Evolutionary conservation across 2,888 invertebrate genomes (phyloP), one percentile per base, ranked within the genome.

Genomic region (Sinodicranocentrus sp.): DNA sequence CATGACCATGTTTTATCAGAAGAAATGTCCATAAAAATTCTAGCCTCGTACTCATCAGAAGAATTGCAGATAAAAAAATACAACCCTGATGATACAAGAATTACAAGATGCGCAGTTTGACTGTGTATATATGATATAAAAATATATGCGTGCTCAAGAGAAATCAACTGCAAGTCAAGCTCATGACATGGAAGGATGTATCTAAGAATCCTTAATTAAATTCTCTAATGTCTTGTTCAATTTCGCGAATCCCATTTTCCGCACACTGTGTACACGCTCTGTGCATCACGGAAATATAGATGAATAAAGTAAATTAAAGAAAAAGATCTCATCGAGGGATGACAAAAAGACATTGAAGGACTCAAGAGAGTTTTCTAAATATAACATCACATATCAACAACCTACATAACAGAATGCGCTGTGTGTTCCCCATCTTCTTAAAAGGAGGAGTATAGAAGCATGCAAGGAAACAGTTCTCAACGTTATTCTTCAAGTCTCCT

Each of bases 251-350:
- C n/a, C 17, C 25, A 59, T 15, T 59, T 23, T 59, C 25, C 26
- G 59, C 25, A n/a, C n/a, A n/a, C n/a, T n/a, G n/a, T 52, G 19
- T 48, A 3, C 3, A n/a, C 17, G 25, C 48, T 61, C 61, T 17
- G 25, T 17, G n/a, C 63, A 75, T n/a, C 33, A 33, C n/a, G 44
- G 15, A 67, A 67, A n/a, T 65, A 39, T n/a, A 21, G n/a, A 43
- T 54, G n/a, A 63, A 52, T 54, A 75, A 77, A 77, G 59, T 70
- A 70, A 77, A 77, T 77, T 77, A 77, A 77, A 59, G n/a, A n/a
- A n/a, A n/a, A n/a, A n/a, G 65, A 75, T 52, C 63, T 48, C 52
- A 52, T 75, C 52, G 54, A 67, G 67, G 48, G 54, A 76, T 76
- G 76, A 76, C 76, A 76, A 76, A 76, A 75, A 54, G 65, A 57